These are phyloP conservation scores for Calcarius lapponicus DNA, from an alignment of 2,797 vertebrate species.

Conservation along the genomic window DNA sequence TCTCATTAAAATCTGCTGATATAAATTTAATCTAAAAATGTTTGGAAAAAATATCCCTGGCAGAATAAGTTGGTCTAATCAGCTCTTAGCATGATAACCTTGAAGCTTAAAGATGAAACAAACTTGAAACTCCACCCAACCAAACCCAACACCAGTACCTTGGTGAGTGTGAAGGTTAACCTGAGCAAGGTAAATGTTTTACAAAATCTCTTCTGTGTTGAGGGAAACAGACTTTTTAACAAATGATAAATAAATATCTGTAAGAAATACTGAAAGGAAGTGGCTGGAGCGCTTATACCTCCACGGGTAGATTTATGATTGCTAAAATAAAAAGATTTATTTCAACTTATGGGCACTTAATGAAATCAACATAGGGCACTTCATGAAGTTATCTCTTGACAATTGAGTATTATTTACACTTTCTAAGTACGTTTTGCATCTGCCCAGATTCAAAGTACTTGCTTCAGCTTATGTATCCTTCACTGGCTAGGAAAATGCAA, in stretches of 20 bases:
- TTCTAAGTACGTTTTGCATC: neutral
- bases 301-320: neutral
- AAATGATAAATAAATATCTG: neutral
- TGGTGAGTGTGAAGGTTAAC: neutral
- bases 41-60: neutral
- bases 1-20: neutral
- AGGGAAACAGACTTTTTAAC: neutral
- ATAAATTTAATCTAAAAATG: neutral
- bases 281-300: neutral
- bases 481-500: neutral
- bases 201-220: neutral
- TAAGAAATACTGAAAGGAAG: neutral
- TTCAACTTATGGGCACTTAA: neutral
- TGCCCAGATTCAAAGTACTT: neutral
- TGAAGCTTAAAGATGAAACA: neutral
- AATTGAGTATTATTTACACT: neutral
- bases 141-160: accelerated
- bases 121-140: neutral
- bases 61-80: neutral
- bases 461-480: neutral
- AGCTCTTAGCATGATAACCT: neutral
- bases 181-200: neutral
- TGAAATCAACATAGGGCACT: neutral
- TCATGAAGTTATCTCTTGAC: neutral
- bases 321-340: neutral